These are phyloP conservation scores for Sylvietta virens DNA, from an alignment of 2,113 vertebrate genomes.

Conservation along the genomic window DNA sequence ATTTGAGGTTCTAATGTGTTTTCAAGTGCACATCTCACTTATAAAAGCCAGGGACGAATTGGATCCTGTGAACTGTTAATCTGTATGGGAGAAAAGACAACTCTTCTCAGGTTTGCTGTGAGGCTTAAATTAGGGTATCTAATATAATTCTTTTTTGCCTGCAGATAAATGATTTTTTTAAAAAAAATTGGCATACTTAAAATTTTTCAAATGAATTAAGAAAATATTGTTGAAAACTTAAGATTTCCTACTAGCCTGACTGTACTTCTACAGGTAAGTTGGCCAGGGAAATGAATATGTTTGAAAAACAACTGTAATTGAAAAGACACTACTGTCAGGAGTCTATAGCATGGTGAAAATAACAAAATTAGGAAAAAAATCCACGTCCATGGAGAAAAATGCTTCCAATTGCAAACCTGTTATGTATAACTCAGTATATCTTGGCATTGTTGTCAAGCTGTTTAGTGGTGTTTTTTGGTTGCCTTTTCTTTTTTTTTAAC, in stretches of 20 bases:
- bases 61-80: neutral
- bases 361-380: neutral
- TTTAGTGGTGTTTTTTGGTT: neutral
- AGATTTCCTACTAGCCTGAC: neutral
- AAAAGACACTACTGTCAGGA: neutral
- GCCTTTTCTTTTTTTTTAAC: neutral
- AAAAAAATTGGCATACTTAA: neutral
- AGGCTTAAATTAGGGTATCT: neutral
- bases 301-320: neutral
- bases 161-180: neutral
- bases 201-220: neutral
- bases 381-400: neutral
- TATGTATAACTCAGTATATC: neutral
- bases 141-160: neutral
- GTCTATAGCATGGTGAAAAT: neutral
- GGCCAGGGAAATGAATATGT: neutral
- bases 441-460: slow-evolving; percentile 20
- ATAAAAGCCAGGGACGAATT: neutral
- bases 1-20: neutral
- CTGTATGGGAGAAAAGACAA: neutral
- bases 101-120: neutral
- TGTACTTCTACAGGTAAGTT: neutral
- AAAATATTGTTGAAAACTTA: neutral
- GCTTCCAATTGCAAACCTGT: slow-evolving; percentile 19
- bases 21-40: neutral